Evolutionary conservation across 2,888 invertebrate species (phyloP), one percentile per base, ranked within the genome.

Genomic region (Drosophila merina): DNA sequence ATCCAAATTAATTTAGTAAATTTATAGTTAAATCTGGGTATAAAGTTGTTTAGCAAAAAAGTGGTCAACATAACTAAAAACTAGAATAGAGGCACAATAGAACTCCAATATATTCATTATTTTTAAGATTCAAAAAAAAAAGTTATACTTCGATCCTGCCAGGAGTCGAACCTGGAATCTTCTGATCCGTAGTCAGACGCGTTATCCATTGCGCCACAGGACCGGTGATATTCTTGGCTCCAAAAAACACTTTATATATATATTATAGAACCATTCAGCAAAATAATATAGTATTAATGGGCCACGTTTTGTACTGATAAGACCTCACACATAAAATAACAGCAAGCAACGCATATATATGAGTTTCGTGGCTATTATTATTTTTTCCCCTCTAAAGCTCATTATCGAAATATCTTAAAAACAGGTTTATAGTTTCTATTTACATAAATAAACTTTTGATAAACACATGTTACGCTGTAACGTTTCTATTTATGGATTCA

Each of bases 131-230:
- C 20, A 20, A 20, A 20, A 20, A 1, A 20, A 20, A 20, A 36
- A 36, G 6, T 28, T 28, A 31, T 14, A 28, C 1, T 6, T 42
- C 89, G 90, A 90, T 90, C 90, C 89, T 90, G 90, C 90, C 90
- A 90, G 90, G 90, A 90, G 90, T 90, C 90, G 91, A 90, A 90
- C 90, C 90, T 90, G 90, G 90, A 90, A 90, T 90, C 90, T 90
- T 90, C 91, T 90, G 91, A 90, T 90, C 91, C 91, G 90, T 90
- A 90, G 90, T 91, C 91, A 90, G 91, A 90, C 90, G 90, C 90
- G 90, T 90, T 90, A 90, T 90, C 90, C 90, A 90, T 90, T 90
- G 90, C 90, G 89, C 89, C 89, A 90, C 89, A 90, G 89, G 89
- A 89, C 90, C 89, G 49, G 1, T 31, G n/a, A 6, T n/a, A 12